Base-by-base conservation (phyloP, 2,888 invertebrate species). In the Neoascia interrupta region DNA sequence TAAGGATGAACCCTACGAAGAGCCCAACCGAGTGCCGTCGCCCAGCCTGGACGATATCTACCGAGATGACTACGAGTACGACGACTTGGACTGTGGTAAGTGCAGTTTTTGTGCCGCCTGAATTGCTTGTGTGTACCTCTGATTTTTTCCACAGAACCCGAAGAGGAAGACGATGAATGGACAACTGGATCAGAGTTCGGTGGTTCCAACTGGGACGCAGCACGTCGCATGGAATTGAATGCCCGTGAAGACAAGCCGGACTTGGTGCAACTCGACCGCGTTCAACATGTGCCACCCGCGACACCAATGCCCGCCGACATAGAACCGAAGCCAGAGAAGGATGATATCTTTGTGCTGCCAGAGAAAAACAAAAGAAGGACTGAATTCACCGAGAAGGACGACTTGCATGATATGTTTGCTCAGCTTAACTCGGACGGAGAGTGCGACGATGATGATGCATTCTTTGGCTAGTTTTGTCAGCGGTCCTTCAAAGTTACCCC, bases 351-450 rank as follows among this genome's bases (percentile, higher is more conserved):
- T 37, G 45, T 56, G 3, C 21, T 31, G 6, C 16, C 39, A 5
- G 31, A 53, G 1, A 31, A 58, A 23, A 58, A 54, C 19, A 73
- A 43, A 16, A 16, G 16, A 15, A 8, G 5, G 1, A 28, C 26
- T n/a, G 36, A 13, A n/a, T 21, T 69, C 3, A 23, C 19, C 1
- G 56, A 56, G 5, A 72, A 51, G 37, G 83, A 84, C 54, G 81
- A 82, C n/a, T 69, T 84, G 3, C 81, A 83, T 45, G 82, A 82
- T 31, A 64, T 84, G 21, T 84, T 83, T 73, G 82, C 82, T 3
- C 79, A 81, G 39, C 80, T 85, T 18, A 83, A 85, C 79, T 83
- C 84, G 0, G 84, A 85, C 13, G 72, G 81, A 8, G 85, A 85
- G 21, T 82, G 81, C 8, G 85, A 85, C 5, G 82, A 82, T 43